These are phyloP conservation scores for Stegophylla sp. DNA, from an alignment of 2,888 invertebrate genomes.

Conservation along the genomic window DNA sequence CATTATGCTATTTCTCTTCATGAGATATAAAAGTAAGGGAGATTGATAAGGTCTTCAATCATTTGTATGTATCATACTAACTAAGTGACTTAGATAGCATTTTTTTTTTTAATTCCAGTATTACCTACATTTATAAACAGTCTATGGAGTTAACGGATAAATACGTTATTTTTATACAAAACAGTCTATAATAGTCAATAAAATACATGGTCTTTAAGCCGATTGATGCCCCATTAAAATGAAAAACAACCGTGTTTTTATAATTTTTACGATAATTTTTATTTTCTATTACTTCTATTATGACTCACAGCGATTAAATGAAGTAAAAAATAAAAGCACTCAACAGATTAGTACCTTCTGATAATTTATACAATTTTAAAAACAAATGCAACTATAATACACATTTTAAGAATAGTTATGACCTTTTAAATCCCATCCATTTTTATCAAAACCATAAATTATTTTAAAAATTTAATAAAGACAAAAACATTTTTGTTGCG, in stretches of 20 bases:
- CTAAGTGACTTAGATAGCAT: background rate
- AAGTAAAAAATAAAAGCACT: no score
- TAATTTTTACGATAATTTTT: background rate
- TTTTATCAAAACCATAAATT: constrained; percentile 8
- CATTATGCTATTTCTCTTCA: background rate
- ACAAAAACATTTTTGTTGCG: background rate
- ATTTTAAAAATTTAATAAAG: constrained; percentile 31
- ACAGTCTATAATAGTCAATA: no score
- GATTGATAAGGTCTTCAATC: background rate
- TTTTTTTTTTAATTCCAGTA: no score
- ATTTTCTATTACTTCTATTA: no score
- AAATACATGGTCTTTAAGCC: no score
- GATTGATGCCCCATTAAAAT: no score
- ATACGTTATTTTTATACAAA: no score
- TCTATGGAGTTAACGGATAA: no score
- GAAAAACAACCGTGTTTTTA: no score
- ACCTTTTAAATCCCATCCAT: background rate
- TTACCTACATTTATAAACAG: no score
- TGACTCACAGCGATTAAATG: no score
- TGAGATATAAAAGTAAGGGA: background rate
- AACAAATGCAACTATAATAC: background rate
- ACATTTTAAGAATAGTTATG: background rate
- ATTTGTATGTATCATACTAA: background rate
- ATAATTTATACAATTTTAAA: background rate
- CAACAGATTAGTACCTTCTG: no score